Evolutionary conservation across 2,888 invertebrate genomes (phyloP), one percentile per base, ranked within the genome.

Genomic region (Cheilosia variabilis): DNA sequence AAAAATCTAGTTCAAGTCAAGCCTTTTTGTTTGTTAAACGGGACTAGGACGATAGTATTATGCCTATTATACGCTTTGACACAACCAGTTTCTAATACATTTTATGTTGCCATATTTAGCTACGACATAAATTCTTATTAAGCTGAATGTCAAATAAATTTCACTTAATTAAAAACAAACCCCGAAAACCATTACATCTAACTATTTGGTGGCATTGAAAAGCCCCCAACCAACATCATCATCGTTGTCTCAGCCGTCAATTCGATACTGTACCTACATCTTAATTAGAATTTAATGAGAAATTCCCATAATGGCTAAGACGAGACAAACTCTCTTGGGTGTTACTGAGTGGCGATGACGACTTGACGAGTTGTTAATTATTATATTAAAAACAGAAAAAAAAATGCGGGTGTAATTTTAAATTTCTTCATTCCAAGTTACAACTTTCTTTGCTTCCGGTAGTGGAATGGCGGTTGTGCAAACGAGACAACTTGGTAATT

Each of bases 221-320:
- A 50, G 19, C 27, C 47, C 37, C 10, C 41, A 57, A 57, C 63
- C 45, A 27, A 27, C 27, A 24, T 75, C 34, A 47, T 57, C 47
- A 13, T 37, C 50, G 24, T 47, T 27, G 19, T 50, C 24, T 47
- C 34, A n/a, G 15, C 65, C 57, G 9, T 57, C 65, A 47, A 37
- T 43, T 47, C 27, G 50, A 47, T 45, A 37, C 31, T 52, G 15
- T 22, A 15, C 19, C 19, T 50, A 37, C 19, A 58, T 58, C n/a
- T 66, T 62, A 66, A 82, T 77, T 71, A 66, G 24, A 77, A 47
- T 55, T 68, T 68, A 80, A 55, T 68, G 65, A 72, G 65, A 72
- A 71, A 57, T 41, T 55, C 19, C 31, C 58, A 47, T 65, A 4
- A 31, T n/a, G 41, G 31, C n/a, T 22, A 68, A 68, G 45, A 47